phyloP scores from a whole-genome alignment of 2,797 vertebrate species.

The Spondyliosoma cantharus region DNA sequence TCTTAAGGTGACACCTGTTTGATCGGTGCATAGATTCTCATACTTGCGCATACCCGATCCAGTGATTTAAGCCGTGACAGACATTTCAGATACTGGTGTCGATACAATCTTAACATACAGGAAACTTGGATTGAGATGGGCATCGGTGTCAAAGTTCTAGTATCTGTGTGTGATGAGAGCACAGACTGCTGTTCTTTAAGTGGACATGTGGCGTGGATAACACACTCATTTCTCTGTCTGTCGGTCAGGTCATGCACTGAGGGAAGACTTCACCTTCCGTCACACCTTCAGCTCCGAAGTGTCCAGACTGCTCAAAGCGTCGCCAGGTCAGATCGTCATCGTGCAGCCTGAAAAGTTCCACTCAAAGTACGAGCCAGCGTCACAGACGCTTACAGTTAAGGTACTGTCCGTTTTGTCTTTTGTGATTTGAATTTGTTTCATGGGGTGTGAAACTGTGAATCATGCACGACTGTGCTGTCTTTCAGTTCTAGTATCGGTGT shows the following conservation, averaged over 20 bases:
- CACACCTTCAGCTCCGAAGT: conserved; percentile 93
- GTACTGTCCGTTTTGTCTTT: conserved; percentile 72
- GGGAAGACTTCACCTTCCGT: conserved; percentile 95
- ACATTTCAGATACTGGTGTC: too few relatives aligned
- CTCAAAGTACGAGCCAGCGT: conserved; percentile 89
- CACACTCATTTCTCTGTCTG: not conserved
- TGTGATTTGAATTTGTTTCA: conserved; percentile 23
- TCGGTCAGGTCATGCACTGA: conserved; percentile 87
- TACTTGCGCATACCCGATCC: too few relatives aligned
- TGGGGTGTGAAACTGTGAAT: conserved; percentile 5
- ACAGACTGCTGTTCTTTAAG: not conserved
- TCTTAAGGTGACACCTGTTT: too few relatives aligned
- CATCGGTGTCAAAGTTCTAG: not conserved
- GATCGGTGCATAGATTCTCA: too few relatives aligned
- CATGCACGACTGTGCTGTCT: not conserved
- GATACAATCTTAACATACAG: not conserved
- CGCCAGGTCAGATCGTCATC: conserved; percentile 87
- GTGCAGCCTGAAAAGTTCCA: conserved; percentile 94
- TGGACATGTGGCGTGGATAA: not conserved
- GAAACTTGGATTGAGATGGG: not conserved
- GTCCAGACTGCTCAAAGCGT: conserved; percentile 87
- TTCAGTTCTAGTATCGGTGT: conserved; percentile 4
- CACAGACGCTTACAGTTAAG: conserved; percentile 84
- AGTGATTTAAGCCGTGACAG: too few relatives aligned
- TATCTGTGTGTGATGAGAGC: not conserved